These are phyloP conservation scores for Drosophila kurseongensis DNA, from an alignment of 1,140 invertebrate species.

Conservation along the genomic window DNA sequence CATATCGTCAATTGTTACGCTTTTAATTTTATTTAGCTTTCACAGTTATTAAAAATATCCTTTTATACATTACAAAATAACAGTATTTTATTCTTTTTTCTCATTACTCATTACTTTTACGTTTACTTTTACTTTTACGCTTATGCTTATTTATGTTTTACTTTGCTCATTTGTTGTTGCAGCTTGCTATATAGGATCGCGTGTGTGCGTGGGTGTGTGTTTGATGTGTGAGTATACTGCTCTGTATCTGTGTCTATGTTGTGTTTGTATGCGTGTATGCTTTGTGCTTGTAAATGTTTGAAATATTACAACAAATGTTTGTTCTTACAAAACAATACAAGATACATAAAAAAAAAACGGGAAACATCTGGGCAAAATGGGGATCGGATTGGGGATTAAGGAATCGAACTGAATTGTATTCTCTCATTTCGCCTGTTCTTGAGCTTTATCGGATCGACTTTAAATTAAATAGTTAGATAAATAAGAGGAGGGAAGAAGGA, in stretches of 20 bases:
- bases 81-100: conserved; percentile 80
- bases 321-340: conserved; percentile 18
- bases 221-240: conserved; percentile 43
- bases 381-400: neutral
- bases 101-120: conserved; percentile 52
- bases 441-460: conserved; percentile 11
- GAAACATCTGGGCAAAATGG: neutral
- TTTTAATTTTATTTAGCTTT: conserved; percentile 85
- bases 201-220: conserved; percentile 49
- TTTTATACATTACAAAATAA: conserved; percentile 85
- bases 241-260: conserved; percentile 34
- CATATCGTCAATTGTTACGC: conserved; percentile 68
- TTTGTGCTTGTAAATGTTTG: conserved; percentile 72
- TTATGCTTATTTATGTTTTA: conserved; percentile 77
- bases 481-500: conserved; percentile 10
- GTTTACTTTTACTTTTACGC: conserved; percentile 49
- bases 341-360: conserved; percentile 20
- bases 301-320: conserved; percentile 44
- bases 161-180: conserved; percentile 78
- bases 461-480: conserved; percentile 22
- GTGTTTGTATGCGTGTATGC: conserved; percentile 56
- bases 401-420: conserved; percentile 3
- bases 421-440: conserved; percentile 4
- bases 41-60: conserved; percentile 85
- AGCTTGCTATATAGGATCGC: conserved; percentile 69